phyloP scores from a whole-genome alignment of 64 coral and sea anemone species.

The Dendrophyllia cribrosa region DNA sequence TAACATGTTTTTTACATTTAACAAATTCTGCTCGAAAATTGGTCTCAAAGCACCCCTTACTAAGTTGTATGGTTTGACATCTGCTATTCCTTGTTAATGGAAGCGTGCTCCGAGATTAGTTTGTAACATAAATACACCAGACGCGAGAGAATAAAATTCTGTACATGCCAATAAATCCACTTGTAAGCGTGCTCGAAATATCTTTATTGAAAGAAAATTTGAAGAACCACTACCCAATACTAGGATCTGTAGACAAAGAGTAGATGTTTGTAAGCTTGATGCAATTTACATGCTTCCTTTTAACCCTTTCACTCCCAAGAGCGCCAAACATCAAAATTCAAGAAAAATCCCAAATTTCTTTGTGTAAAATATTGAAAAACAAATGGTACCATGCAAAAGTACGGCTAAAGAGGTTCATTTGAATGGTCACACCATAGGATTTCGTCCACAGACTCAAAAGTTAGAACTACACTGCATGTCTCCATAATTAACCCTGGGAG shows the following conservation, averaged over 20 bases:
- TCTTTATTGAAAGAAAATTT: neutral
- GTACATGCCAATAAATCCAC: neutral
- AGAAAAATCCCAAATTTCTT: too few relatives aligned
- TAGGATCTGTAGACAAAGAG: neutral
- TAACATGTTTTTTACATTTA: neutral
- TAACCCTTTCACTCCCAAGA: too few relatives aligned
- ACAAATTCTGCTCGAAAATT: too few relatives aligned
- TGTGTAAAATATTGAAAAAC: too few relatives aligned
- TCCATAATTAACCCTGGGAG: too few relatives aligned
- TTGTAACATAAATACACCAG: neutral
- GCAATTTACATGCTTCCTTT: constrained; percentile 5
- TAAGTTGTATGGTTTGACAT: neutral
- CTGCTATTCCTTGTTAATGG: neutral
- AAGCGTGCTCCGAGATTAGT: neutral
- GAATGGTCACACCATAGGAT: too few relatives aligned
- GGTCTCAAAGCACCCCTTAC: neutral
- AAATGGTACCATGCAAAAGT: too few relatives aligned
- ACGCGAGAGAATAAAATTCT: neutral
- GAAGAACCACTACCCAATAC: neutral
- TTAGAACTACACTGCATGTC: too few relatives aligned
- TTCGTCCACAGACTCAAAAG: too few relatives aligned
- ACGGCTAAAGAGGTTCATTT: too few relatives aligned
- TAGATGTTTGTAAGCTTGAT: constrained; percentile 3
- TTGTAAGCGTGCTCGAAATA: neutral
- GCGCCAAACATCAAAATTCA: too few relatives aligned